Conservation (phyloP, 2,888 invertebrate species). For the Elaeidobius kamerunicus region DNA sequence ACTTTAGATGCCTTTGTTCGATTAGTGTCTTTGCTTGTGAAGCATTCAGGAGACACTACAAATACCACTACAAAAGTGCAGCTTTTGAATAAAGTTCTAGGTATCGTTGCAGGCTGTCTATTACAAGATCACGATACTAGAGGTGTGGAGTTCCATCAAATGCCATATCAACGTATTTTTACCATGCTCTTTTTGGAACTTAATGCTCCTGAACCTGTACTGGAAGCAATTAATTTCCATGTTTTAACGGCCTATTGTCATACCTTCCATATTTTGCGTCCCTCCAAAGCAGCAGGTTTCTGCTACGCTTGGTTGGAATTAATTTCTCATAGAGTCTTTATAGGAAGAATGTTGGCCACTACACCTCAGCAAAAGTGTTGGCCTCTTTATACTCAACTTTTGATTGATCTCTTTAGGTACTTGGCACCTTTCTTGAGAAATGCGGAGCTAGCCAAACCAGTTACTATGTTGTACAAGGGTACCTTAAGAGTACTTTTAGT, state of each 20-base stretch:
- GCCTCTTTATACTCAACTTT: conserved; percentile 95
- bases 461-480: conserved; percentile 92
- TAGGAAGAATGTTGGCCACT: conserved; percentile 87
- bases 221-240: conserved; percentile 93
- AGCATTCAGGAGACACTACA: conserved; percentile 85
- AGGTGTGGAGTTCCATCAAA: conserved; percentile 87
- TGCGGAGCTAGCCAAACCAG: conserved; percentile 92
- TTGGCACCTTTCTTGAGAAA: conserved; percentile 95
- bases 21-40: conserved; percentile 90
- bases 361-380: conserved; percentile 94
- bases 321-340: conserved; percentile 93
- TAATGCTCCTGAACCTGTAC: conserved; percentile 87
- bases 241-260: conserved; percentile 95
- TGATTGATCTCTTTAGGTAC: conserved; percentile 89
- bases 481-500: conserved; percentile 87
- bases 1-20: conserved; percentile 95
- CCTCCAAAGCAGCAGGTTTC: conserved; percentile 92
- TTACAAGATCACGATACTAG: conserved; percentile 95
- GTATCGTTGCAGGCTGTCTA: conserved; percentile 93
- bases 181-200: conserved; percentile 96
- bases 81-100: conserved; percentile 81
- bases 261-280: conserved; percentile 89
- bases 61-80: conserved; percentile 97
- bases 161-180: conserved; percentile 96
- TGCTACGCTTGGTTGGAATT: conserved; percentile 98